Conservation (phyloP, 2,113 vertebrate species). For the Fregata magnificens region DNA sequence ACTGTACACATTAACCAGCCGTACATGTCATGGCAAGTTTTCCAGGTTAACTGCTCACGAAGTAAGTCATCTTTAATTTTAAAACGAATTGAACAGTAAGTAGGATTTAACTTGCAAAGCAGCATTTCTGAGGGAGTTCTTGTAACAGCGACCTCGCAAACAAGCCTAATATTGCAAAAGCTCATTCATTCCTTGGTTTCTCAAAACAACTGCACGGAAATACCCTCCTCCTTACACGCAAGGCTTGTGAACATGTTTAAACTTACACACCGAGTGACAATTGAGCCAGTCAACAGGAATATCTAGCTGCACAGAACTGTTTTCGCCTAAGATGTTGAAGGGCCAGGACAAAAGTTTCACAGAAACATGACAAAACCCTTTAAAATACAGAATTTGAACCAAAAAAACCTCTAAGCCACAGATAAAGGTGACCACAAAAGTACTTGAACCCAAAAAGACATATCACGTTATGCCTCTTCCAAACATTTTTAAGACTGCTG, state of each 20-base stretch:
- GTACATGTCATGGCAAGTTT: neutral
- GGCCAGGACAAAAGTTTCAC: neutral
- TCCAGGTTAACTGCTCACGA: neutral
- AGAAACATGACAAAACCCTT: neutral
- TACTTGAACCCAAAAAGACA: neutral
- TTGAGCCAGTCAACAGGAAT: neutral
- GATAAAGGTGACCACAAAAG: neutral
- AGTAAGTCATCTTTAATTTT: neutral
- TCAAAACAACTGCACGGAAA: neutral
- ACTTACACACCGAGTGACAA: neutral
- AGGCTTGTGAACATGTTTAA: neutral
- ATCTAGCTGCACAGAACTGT: neutral
- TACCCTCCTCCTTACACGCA: neutral
- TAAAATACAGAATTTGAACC: neutral
- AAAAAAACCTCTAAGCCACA: neutral
- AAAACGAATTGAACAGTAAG: neutral
- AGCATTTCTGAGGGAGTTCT: neutral
- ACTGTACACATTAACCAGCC: fast-evolving
- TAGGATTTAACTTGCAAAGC: neutral
- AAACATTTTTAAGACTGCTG: neutral
- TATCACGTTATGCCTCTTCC: neutral
- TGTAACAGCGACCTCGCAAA: neutral
- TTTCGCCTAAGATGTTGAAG: neutral
- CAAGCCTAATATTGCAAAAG: neutral
- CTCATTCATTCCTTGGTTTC: neutral